Evolutionary conservation across 2,888 invertebrate genomes (phyloP), one percentile per base, ranked within the genome.

Genomic region (Calliopum simillimum): DNA sequence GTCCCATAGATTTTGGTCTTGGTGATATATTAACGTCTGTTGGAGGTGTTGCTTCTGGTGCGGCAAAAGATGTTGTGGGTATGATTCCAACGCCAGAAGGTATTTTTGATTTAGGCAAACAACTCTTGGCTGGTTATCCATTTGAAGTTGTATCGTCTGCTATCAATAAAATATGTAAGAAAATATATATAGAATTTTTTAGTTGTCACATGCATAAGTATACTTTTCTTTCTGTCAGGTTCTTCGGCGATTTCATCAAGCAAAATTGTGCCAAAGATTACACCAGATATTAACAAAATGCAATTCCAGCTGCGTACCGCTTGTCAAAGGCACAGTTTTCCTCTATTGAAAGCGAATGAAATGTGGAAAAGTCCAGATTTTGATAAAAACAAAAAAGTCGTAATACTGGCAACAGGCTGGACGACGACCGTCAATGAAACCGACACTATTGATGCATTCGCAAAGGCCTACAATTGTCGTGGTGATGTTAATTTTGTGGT

Each of bases 341-440:
- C 85, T 0, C 70, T 86, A 0, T 56, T 80, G 1, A 73, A 78
- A 0, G 79, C 86, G 0, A 74, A 81, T 49, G 70, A 77, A 2
- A 80, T 86, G 78, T 85, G 85, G 86, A 62, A 66, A 44, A 82
- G 81, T 68, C 79, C 80, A 0, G 74, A 77, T 43, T 86, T 86
- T 43, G 80, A 86, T 78, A 55, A 70, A 2, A 74, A 47, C 0
- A 85, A 84, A 70, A 79, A 79, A 66, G 81, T 83, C 3, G 82
- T 85, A 8, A 80, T 86, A 16, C 72, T 86, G 65, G 82, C 84
- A 21, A 85, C 86, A 3, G 86, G 86, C 5, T 86, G 86, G 86
- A 80, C 79, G 2, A 85, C 85, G 4, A 82, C 79, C 13, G 76
- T 85, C 6, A 82, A 82, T 72, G 81, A 81, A 3, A 76, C 80